Evolutionary conservation across 2,797 vertebrate species (phyloP).

Genomic region (Gallirallus australis): DNA sequence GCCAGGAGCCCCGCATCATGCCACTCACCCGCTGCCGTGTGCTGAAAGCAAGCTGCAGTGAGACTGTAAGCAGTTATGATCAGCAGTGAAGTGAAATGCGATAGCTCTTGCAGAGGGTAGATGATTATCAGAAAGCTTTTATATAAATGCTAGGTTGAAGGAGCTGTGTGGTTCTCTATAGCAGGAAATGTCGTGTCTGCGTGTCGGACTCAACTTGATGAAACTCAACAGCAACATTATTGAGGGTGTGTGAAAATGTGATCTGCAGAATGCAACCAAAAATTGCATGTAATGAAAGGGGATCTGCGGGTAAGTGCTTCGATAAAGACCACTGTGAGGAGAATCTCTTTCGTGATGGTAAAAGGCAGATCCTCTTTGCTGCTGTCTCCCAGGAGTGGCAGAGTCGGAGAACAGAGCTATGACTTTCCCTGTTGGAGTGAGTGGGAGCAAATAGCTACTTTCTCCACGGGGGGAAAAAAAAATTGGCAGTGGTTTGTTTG

Average conservation of each 20-base stretch:
- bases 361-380: background rate
- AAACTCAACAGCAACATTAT: background rate
- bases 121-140: background rate
- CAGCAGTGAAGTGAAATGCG: background rate
- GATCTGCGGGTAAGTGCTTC: background rate
- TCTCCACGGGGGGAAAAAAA: background rate
- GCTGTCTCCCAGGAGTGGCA: background rate
- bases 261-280: background rate
- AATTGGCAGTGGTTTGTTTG: background rate
- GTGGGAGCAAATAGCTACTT: background rate
- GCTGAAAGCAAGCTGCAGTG: background rate
- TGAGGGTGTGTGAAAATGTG: background rate
- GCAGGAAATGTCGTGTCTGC: background rate
- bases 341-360: background rate
- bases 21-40: accelerated
- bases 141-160: background rate
- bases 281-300: background rate
- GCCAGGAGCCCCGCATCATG: background rate
- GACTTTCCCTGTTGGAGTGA: background rate
- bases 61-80: accelerated
- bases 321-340: background rate
- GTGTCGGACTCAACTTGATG: background rate
- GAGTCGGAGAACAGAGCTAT: background rate
- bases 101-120: background rate
- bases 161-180: background rate